phyloP scores from a whole-genome alignment of 2,888 invertebrate genomes.

The Nasonovia ribisnigri region DNA sequence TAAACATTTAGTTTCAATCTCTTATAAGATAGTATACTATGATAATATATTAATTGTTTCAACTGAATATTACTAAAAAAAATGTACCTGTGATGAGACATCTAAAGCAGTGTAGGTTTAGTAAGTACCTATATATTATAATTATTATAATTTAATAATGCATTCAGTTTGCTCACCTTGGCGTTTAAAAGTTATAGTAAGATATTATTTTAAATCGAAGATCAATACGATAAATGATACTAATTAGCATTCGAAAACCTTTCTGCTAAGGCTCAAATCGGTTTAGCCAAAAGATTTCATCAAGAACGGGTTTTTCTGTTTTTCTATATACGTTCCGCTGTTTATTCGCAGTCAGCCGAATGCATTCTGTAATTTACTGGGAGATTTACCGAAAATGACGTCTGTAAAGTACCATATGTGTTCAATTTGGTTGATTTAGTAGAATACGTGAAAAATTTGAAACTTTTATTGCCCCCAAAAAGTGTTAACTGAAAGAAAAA shows the following conservation, averaged over 20 bases:
- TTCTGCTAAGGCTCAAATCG: not conserved
- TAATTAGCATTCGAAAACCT: not conserved
- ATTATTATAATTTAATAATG: not conserved
- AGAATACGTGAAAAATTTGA: conserved; percentile 5
- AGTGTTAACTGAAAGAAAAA: conserved; percentile 17
- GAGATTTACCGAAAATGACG: not conserved
- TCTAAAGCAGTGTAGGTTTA: not conserved
- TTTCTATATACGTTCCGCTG: not conserved
- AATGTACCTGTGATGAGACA: not conserved
- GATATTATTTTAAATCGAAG: not conserved
- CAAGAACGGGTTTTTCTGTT: not conserved
- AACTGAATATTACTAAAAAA: not conserved
- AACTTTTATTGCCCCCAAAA: conserved; percentile 6
- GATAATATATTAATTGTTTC: not conserved
- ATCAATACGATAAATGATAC: not conserved
- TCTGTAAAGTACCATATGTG: not conserved
- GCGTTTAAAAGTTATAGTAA: not conserved
- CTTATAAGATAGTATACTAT: not conserved
- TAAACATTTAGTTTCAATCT: not conserved
- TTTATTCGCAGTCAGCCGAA: not conserved
- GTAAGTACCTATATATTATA: not conserved
- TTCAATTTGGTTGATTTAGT: conserved; percentile 5
- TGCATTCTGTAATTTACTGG: not conserved
- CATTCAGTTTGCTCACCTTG: conserved; percentile 1
- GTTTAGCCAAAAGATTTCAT: not conserved